Percentiles rank a stretch among this genome's conserved stretches.
Conservation (phyloP, 2,113 vertebrate species). For the Prunella fulvescens region DNA sequence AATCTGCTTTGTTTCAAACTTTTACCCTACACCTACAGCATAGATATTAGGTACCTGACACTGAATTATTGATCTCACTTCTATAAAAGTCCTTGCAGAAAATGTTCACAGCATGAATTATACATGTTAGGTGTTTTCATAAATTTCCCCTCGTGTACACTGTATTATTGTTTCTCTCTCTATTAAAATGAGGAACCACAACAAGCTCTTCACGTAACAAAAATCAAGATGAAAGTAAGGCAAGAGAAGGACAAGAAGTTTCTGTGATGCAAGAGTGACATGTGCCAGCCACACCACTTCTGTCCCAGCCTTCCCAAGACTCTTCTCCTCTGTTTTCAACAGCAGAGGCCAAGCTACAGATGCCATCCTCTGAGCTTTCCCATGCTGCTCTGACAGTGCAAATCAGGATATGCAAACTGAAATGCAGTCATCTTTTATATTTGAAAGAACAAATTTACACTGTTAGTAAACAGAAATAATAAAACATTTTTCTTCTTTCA, state of each 20-base stretch:
- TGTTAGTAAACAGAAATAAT: not conserved
- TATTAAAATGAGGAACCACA: not conserved
- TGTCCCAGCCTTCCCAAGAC: not conserved
- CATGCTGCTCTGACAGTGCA: not conserved
- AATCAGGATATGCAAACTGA: not conserved
- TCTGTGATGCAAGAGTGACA: not conserved
- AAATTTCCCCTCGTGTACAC: not conserved
- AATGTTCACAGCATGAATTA: not conserved
- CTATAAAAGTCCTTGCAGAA: not conserved
- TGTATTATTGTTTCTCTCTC: not conserved
- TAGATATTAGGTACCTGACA: not conserved
- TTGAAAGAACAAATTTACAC: not conserved
- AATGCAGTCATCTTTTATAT: not conserved
- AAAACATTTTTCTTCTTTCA: not conserved
- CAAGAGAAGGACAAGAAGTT: not conserved
- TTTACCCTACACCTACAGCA: not conserved
- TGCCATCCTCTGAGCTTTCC: not conserved
- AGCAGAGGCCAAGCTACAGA: not conserved
- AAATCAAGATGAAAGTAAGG: not conserved
- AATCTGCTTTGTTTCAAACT: not conserved
- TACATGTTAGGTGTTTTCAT: not conserved
- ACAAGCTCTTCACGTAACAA: not conserved
- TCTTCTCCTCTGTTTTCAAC: not conserved
- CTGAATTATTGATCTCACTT: constrained; percentile 3
- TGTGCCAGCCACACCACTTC: not conserved